phyloP scores from a whole-genome alignment of 2,113 vertebrate genomes.

The Irena cyanogastra region DNA sequence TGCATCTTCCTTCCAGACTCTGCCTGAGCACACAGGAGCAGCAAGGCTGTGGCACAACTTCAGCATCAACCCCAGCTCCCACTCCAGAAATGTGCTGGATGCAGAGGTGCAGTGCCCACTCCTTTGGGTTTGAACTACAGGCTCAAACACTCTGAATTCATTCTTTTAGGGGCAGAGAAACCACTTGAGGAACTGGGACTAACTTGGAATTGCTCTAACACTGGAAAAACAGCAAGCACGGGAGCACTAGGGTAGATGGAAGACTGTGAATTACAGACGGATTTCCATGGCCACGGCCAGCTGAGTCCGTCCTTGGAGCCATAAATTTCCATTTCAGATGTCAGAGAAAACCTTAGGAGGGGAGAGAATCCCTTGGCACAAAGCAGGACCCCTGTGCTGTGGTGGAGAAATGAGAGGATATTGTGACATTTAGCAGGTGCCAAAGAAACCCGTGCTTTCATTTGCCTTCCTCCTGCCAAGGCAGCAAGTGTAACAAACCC shows the following conservation, averaged over 20 bases:
- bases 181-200: not conserved
- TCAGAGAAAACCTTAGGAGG: not conserved
- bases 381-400: not conserved
- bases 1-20: not conserved
- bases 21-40: not conserved
- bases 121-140: not conserved
- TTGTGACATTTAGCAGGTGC: not conserved
- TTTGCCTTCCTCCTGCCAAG: not conserved
- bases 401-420: not conserved
- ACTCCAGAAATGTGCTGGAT: not conserved
- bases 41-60: rapidly evolving
- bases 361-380: not conserved
- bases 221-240: not conserved
- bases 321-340: not conserved
- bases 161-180: not conserved
- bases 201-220: not conserved
- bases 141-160: not conserved
- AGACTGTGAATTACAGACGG: not conserved
- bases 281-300: rapidly evolving
- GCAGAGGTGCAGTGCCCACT: not conserved
- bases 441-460: not conserved
- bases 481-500: not conserved
- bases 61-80: not conserved
- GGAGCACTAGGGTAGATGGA: not conserved
- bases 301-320: not conserved